These are phyloP conservation scores for Suillia variegata DNA, from an alignment of 2,888 invertebrate genomes.

Conservation along the genomic window DNA sequence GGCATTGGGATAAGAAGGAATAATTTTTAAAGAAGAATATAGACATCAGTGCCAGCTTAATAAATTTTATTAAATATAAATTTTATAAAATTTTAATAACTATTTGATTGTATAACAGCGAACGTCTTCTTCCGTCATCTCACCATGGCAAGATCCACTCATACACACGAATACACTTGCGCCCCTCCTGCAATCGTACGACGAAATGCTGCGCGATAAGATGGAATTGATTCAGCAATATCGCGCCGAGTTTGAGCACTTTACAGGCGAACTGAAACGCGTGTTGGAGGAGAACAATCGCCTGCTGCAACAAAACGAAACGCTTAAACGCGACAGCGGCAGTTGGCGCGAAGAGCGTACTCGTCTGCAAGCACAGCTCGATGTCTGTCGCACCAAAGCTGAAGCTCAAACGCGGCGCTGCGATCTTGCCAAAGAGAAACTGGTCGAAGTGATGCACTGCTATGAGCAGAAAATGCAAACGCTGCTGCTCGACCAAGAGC, in stretches of 20 bases:
- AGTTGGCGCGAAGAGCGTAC: constrained; percentile 60
- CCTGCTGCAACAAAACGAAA: constrained; percentile 65
- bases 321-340: constrained; percentile 61
- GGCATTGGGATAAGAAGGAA: too few species aligned
- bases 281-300: constrained; percentile 73
- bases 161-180: constrained; percentile 60
- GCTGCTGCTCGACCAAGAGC: constrained; percentile 55
- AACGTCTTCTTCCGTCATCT: constrained; percentile 23
- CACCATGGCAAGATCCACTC: constrained; percentile 40
- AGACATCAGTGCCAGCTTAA: neutral
- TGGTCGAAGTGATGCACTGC: constrained; percentile 74
- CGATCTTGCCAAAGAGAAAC: constrained; percentile 72
- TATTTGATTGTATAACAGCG: too few species aligned
- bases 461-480: constrained; percentile 74
- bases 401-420: constrained; percentile 67
- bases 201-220: constrained; percentile 78
- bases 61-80: too few species aligned
- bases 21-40: too few species aligned
- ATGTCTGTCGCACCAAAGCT: constrained; percentile 57
- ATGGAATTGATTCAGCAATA: constrained; percentile 74
- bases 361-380: constrained; percentile 55
- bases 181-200: constrained; percentile 78
- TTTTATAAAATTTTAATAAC: too few species aligned
- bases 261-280: constrained; percentile 74
- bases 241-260: constrained; percentile 72